Evolutionary conservation across 2,888 invertebrate species (phyloP).

Genomic region (Cantharis nigra): DNA sequence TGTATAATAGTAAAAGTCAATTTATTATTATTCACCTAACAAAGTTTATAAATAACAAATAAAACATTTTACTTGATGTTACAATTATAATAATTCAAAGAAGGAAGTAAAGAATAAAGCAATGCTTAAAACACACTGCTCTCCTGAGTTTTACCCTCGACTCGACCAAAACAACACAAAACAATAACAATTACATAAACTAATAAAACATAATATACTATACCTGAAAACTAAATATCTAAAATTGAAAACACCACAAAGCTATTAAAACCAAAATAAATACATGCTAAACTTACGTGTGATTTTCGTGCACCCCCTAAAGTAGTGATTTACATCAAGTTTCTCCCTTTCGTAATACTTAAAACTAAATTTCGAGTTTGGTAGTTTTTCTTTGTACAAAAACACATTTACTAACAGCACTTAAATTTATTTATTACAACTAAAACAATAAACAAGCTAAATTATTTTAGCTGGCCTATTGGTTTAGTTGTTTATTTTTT

Average conservation of each 20-base stretch:
- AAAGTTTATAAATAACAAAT: slow-evolving; percentile 1
- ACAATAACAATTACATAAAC: neutral
- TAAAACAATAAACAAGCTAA: neutral
- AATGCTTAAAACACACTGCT: slow-evolving; percentile 8
- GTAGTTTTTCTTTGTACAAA: neutral
- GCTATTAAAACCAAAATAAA: slow-evolving; percentile 4
- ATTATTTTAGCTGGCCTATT: neutral
- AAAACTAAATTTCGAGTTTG: neutral
- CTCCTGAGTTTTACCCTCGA: slow-evolving; percentile 21
- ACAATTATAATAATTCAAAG: neutral
- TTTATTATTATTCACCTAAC: neutral
- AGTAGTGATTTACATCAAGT: neutral
- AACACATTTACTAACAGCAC: neutral
- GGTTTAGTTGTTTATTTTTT: neutral
- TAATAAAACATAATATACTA: neutral
- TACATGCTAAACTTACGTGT: slow-evolving; percentile 21
- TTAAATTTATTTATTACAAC: neutral
- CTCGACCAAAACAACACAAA: neutral
- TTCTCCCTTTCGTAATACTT: neutral
- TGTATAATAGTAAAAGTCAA: neutral
- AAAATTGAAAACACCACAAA: neutral
- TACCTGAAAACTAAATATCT: neutral
- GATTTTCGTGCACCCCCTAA: neutral
- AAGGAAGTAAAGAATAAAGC: slow-evolving; percentile 26
- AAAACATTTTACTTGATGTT: neutral